Evolutionary conservation across 2,113 vertebrate genomes (phyloP).

Genomic region (Malaclemys terrapin): DNA sequence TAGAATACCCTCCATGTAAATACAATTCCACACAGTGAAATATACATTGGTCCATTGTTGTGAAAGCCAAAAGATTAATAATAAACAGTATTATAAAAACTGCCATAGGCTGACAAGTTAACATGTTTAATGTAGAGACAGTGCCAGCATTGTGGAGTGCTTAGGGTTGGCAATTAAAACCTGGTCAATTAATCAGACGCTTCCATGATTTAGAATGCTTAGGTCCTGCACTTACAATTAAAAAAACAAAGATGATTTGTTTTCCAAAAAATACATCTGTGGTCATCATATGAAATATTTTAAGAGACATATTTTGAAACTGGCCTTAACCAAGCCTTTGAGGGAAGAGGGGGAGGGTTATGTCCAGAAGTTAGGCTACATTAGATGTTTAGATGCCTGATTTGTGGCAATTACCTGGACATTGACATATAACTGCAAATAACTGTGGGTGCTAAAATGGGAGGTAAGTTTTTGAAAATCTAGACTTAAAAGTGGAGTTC

Average conservation of each 20-base stretch:
- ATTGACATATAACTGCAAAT: neutral
- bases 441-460: neutral
- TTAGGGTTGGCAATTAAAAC: neutral
- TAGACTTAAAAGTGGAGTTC: neutral
- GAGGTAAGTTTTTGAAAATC: neutral
- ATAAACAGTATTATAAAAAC: neutral
- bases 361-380: neutral
- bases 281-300: neutral
- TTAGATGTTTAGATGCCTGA: neutral
- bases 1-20: fast-evolving
- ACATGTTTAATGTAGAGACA: neutral
- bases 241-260: neutral
- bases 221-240: neutral
- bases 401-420: neutral
- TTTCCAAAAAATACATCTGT: neutral
- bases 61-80: neutral
- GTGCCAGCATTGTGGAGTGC: neutral
- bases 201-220: neutral
- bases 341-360: neutral
- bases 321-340: fast-evolving
- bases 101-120: neutral
- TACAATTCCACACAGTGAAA: neutral
- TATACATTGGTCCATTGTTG: neutral
- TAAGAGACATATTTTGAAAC: neutral
- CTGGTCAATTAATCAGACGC: fast-evolving